These are phyloP conservation scores for Dasysyrphus albostriatus DNA, from an alignment of 2,888 invertebrate genomes.

Conservation along the genomic window DNA sequence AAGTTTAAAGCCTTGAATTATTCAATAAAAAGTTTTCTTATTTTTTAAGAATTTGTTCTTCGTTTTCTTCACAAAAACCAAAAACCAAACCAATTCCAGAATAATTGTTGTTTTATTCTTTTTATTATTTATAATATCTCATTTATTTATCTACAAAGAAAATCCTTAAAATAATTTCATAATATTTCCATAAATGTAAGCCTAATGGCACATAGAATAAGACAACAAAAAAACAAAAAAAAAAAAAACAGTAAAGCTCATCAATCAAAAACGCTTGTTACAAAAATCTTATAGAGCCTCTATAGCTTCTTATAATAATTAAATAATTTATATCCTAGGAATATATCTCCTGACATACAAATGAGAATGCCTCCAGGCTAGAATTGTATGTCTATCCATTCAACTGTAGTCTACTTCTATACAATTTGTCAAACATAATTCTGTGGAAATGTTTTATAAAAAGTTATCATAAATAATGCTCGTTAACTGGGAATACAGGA, in stretches of 20 bases:
- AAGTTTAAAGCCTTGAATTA: no score
- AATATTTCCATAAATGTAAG: neutral
- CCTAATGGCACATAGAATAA: neutral
- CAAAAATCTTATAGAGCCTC: neutral
- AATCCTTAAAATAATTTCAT: no score
- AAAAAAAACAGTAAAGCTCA: neutral
- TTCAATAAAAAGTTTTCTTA: no score
- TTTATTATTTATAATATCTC: no score
- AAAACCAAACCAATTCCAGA: no score
- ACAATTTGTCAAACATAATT: constrained; percentile 64
- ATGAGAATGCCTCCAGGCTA: neutral
- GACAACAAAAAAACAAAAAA: neutral
- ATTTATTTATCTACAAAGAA: no score
- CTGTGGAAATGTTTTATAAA: constrained; percentile 41
- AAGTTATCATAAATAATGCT: constrained; percentile 52
- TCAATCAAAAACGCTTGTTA: constrained; percentile 1
- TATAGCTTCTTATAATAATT: neutral
- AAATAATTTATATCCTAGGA: neutral
- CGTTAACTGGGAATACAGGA: neutral
- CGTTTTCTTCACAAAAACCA: no score
- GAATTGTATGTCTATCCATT: neutral
- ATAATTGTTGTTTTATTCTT: no score
- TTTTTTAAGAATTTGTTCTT: no score
- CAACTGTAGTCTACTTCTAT: neutral
- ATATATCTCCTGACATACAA: neutral